Percentiles rank a stretch among this genome's conserved stretches.
These are phyloP conservation scores for Acipenser oxyrinchus DNA, from an alignment of 2,797 vertebrate species.

Conservation along the genomic window DNA sequence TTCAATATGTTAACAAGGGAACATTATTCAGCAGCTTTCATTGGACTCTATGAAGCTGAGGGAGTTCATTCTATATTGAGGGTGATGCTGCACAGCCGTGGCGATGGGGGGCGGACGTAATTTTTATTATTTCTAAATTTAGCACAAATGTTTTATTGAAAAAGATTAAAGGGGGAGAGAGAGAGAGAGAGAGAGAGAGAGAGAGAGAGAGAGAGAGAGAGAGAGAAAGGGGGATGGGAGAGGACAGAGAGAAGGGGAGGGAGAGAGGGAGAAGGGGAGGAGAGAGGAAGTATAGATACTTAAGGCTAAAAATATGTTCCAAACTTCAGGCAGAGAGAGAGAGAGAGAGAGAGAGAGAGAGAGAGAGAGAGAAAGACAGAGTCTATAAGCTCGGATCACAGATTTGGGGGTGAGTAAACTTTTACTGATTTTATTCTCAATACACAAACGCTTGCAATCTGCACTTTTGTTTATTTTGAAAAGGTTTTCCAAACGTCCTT, in stretches of 20 bases:
- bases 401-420: too few relatives aligned
- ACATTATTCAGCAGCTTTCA: too few relatives aligned
- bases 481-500: neutral
- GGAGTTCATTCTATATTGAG: too few relatives aligned
- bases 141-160: too few relatives aligned
- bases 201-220: neutral
- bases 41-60: too few relatives aligned
- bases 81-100: too few relatives aligned
- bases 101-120: too few relatives aligned
- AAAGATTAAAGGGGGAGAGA: neutral
- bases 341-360: neutral
- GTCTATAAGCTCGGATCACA: neutral
- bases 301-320: too few relatives aligned
- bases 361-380: neutral
- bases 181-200: too few relatives aligned
- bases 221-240: conserved; percentile 14
- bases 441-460: neutral
- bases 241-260: conserved; percentile 14
- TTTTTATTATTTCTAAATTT: too few relatives aligned
- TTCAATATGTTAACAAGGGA: too few relatives aligned
- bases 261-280: conserved; percentile 9
- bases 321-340: neutral
- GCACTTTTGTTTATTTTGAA: neutral
- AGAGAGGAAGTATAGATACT: conserved; percentile 11
- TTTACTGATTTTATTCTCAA: too few relatives aligned